A percentile compares a stretch with the other conserved stretches of the same genome.
These are phyloP conservation scores for Esperia sulphurella DNA, from an alignment of 2,888 invertebrate species.

Conservation along the genomic window DNA sequence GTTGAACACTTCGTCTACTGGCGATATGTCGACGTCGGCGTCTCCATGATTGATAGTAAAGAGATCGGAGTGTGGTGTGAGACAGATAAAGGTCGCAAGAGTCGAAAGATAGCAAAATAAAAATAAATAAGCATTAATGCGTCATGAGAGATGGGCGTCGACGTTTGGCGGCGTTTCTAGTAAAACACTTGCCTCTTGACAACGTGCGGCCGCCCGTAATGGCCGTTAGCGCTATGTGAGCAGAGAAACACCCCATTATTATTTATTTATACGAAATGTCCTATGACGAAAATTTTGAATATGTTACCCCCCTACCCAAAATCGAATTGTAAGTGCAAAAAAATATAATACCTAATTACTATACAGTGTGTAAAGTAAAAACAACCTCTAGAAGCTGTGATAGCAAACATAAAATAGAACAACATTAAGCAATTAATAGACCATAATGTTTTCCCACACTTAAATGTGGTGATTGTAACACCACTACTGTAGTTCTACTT, in stretches of 20 bases:
- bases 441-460: too few relatives aligned
- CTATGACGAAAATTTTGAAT: too few relatives aligned
- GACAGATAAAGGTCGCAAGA: slow-evolving; percentile 52
- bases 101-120: slow-evolving; percentile 47
- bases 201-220: slow-evolving; percentile 77
- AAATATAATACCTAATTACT: too few relatives aligned
- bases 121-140: slow-evolving; percentile 78
- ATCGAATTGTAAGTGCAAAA: too few relatives aligned
- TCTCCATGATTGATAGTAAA: slow-evolving; percentile 42
- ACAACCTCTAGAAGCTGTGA: neutral
- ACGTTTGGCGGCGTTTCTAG: slow-evolving; percentile 68
- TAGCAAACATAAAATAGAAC: too few relatives aligned
- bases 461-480: too few relatives aligned
- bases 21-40: slow-evolving; percentile 48
- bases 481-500: neutral
- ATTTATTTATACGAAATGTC: neutral
- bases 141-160: slow-evolving; percentile 73
- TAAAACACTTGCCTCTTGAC: slow-evolving; percentile 80
- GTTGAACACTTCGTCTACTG: slow-evolving; percentile 30
- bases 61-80: slow-evolving; percentile 41
- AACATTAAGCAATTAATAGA: too few relatives aligned
- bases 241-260: slow-evolving; percentile 65
- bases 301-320: too few relatives aligned
- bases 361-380: neutral
- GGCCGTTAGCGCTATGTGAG: slow-evolving; percentile 75